A percentile compares a stretch with the other conserved stretches of the same genome.
Evolutionary conservation across 2,888 invertebrate species (phyloP).

Genomic region (Cheilosia grossa): DNA sequence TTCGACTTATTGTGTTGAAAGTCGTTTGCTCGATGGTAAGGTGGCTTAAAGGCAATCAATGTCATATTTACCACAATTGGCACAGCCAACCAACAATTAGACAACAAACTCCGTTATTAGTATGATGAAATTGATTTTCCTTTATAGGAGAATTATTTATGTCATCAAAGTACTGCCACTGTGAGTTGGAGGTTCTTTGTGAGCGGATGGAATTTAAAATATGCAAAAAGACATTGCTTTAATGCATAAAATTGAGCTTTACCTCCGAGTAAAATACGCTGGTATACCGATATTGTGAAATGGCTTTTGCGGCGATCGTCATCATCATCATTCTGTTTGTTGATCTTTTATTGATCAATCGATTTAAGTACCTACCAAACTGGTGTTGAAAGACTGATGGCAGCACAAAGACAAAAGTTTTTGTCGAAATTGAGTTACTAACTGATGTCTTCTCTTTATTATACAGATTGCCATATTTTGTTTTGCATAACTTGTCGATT

Average conservation of each 20-base stretch:
- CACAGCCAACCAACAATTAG: neutral
- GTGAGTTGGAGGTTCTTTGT: neutral
- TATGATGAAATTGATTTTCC: conserved; percentile 31
- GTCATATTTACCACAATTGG: conserved; percentile 47
- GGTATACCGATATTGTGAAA: too few relatives aligned
- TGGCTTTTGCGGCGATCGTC: too few relatives aligned
- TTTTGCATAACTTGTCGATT: too few relatives aligned
- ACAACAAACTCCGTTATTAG: neutral
- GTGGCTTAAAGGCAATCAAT: conserved; percentile 34
- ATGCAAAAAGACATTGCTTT: neutral
- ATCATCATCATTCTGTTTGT: too few relatives aligned
- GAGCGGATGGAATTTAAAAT: conserved; percentile 8
- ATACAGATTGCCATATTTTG: too few relatives aligned
- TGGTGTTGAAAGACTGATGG: too few relatives aligned
- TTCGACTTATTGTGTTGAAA: neutral
- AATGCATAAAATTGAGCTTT: neutral
- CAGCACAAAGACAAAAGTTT: too few relatives aligned
- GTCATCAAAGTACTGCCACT: neutral
- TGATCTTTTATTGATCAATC: too few relatives aligned
- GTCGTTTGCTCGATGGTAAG: conserved; percentile 2
- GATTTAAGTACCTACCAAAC: too few relatives aligned
- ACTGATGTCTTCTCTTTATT: too few relatives aligned
- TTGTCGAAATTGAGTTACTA: too few relatives aligned
- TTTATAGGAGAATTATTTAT: conserved; percentile 16
- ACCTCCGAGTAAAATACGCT: too few relatives aligned